These are phyloP conservation scores for Onthophagus taurus DNA, from an alignment of 1,140 invertebrate genomes.

Conservation along the genomic window DNA sequence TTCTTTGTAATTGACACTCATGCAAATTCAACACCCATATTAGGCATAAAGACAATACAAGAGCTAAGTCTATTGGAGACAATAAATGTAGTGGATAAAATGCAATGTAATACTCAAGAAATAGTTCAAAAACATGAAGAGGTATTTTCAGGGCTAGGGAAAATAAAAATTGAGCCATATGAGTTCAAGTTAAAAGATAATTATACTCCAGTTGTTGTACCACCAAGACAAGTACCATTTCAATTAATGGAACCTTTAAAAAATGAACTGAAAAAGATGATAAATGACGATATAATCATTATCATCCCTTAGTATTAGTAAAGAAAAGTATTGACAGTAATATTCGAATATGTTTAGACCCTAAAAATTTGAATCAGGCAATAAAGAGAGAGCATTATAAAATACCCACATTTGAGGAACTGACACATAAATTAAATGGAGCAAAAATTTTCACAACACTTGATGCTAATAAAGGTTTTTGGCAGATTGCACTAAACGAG, in stretches of 20 bases:
- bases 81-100: no score
- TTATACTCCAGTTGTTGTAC: no score
- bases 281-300: neutral
- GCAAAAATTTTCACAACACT: constrained; percentile 35
- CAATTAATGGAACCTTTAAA: neutral
- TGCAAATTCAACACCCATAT: no score
- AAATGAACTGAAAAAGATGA: neutral
- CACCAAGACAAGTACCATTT: constrained; percentile 7
- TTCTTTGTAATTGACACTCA: no score
- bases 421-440: constrained; percentile 29
- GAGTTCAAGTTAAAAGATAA: no score
- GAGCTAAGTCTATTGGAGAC: no score
- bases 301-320: constrained; percentile 1
- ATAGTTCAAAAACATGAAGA: no score
- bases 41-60: no score
- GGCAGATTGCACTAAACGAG: constrained; percentile 36
- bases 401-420: constrained; percentile 36
- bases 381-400: constrained; percentile 37
- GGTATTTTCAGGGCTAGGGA: no score
- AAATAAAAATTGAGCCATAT: no score
- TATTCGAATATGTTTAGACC: constrained; percentile 38
- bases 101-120: no score
- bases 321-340: constrained; percentile 4
- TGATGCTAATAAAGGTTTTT: constrained; percentile 39
- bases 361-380: constrained; percentile 38